Evolutionary conservation across 2,113 vertebrate species (phyloP).

Genomic region (Indicator maculatus): DNA sequence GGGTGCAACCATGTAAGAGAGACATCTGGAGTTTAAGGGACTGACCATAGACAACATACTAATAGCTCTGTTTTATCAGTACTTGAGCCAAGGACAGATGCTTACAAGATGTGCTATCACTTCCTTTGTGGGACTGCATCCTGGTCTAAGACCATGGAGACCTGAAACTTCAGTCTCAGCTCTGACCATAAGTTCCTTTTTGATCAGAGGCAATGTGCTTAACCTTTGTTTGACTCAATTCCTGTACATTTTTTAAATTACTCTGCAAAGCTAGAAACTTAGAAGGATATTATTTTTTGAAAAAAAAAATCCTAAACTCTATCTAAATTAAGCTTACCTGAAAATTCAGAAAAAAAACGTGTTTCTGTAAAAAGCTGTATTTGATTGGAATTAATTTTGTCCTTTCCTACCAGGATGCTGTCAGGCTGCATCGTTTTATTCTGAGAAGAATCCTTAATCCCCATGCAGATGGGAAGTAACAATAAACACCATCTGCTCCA

Average conservation of each 20-base stretch:
- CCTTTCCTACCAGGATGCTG: constrained; percentile 11
- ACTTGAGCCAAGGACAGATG: neutral
- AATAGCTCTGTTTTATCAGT: neutral
- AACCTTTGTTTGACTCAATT: neutral
- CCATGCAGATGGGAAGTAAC: constrained; percentile 66
- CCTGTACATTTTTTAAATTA: neutral
- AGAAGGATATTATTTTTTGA: neutral
- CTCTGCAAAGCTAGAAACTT: neutral
- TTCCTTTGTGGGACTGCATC: neutral
- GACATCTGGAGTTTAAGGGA: neutral
- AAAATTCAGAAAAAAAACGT: neutral
- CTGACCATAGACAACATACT: neutral
- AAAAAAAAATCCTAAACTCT: neutral
- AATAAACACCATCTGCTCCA: constrained; percentile 73
- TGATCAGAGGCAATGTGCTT: neutral
- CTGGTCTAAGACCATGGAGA: neutral
- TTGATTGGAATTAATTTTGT: constrained; percentile 32
- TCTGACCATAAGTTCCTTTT: neutral
- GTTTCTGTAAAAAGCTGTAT: neutral
- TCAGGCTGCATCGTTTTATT: constrained; percentile 22
- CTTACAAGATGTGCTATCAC: neutral
- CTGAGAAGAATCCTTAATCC: constrained; percentile 59
- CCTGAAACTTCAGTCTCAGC: neutral
- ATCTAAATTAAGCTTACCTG: neutral
- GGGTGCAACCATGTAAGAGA: neutral